Percentiles rank a stretch among this genome's conserved stretches.
These are phyloP conservation scores for Sciurus vulgaris DNA, from an alignment of 2,797 vertebrate genomes.

Conservation along the genomic window DNA sequence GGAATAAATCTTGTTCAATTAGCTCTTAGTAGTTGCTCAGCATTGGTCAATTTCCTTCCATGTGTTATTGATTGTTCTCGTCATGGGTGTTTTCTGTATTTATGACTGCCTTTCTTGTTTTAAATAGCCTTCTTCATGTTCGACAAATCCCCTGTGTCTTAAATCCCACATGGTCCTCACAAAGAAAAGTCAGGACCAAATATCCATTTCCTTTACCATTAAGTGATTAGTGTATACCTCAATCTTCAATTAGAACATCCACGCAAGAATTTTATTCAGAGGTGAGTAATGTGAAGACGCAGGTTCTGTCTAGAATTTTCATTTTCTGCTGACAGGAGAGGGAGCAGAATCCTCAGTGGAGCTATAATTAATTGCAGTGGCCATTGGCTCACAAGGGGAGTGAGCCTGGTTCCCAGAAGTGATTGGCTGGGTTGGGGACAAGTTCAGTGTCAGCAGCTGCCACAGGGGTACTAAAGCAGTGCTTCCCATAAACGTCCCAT, in stretches of 20 bases:
- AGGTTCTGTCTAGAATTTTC: not conserved
- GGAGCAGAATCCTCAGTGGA: not conserved
- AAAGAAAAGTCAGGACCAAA: not conserved
- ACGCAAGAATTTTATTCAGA: not conserved
- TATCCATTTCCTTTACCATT: not conserved
- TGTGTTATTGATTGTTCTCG: not conserved
- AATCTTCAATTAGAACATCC: not conserved
- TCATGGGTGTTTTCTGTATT: not conserved
- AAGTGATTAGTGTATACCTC: not conserved
- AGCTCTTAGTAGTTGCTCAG: not conserved
- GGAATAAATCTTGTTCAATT: not conserved
- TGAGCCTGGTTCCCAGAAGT: not conserved
- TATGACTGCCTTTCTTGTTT: not conserved
- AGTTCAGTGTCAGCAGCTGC: fast-evolving
- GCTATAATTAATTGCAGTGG: not conserved
- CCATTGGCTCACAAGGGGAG: not conserved
- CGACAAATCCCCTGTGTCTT: not conserved
- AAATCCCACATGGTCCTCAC: not conserved
- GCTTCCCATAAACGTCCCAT: not conserved
- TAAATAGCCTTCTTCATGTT: not conserved
- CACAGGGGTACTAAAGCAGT: not conserved
- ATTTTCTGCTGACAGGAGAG: not conserved
- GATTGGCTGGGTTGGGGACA: fast-evolving
- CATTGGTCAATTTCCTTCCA: not conserved
- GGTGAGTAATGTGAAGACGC: not conserved